Evolutionary conservation across 2,888 invertebrate species (phyloP), one percentile per base, ranked within the genome.

Genomic region (Diaprepes abbreviatus): DNA sequence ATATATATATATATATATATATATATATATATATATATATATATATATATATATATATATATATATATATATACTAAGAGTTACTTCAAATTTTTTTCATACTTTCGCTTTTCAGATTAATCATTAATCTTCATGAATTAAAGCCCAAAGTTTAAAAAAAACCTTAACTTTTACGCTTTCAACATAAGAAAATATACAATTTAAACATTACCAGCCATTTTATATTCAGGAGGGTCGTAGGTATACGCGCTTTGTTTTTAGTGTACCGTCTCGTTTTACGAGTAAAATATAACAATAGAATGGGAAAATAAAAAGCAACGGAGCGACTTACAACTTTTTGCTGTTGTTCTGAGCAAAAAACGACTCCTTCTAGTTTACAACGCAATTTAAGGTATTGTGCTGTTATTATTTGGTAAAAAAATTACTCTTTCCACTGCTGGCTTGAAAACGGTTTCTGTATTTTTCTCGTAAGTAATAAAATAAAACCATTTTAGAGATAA

Each of bases 181-280:
- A 21, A 45, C 21, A 24, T 45, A 45, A 45, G 24, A 45, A 3
- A 12, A 24, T 24, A 12, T 43, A 50, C 14, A 50, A 28, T 50
- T 38, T 63, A 28, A 38, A 14, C 17, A 55, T 33, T 12, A n/a
- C 43, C 12, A 55, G 17, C 64, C 64, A 21, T 55, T 64, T 64
- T 55, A 40, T 64, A 43, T 55, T 55, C 55, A 55, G 54, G 38
- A 50, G 36, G 54, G 31, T 55, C 54, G 6, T 40, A 45, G 5
- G 62, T 67, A 62, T 67, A 67, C 45, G 36, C 40, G 67, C 62
- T 62, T 67, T 62, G 67, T 67, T 66, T 66, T 35, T 62, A 62
- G 55, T 43, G 28, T 28, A 38, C 62, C 45, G 62, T 62, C 67
- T 54, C 54, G 62, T 67, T 67, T 67, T 67, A 67, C 67, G 62